Conservation (phyloP, 1,140 invertebrate species). For the Whitmania pigra region DNA sequence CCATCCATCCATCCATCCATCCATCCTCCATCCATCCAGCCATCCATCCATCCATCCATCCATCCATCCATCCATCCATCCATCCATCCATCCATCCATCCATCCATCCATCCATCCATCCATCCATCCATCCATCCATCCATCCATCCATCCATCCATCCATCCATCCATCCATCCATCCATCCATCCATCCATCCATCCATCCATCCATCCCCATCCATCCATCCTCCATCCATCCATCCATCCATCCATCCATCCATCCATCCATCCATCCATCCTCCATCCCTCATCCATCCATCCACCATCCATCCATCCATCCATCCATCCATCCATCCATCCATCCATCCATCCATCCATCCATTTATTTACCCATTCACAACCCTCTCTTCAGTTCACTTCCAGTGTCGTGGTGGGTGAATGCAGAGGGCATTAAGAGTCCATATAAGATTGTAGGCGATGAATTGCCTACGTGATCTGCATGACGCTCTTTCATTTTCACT, state of each 20-base stretch:
- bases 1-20: no score
- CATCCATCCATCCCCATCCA: no score
- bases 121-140: not conserved
- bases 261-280: no score
- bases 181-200: no score
- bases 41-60: no score
- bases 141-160: not conserved
- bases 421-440: conserved; percentile 9
- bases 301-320: no score
- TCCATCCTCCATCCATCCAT: no score
- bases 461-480: conserved; percentile 10
- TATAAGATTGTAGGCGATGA: conserved; percentile 16
- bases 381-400: not conserved
- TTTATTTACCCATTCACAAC: not conserved
- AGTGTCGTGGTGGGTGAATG: not conserved
- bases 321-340: not conserved
- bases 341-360: not conserved
- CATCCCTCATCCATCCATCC: no score
- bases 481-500: not conserved
- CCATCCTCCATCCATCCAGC: no score
- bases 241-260: no score
- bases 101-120: not conserved
- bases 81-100: no score
- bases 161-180: not conserved
- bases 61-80: no score